Conservation (phyloP, 2,797 vertebrate species). For the Esox lucius region DNA sequence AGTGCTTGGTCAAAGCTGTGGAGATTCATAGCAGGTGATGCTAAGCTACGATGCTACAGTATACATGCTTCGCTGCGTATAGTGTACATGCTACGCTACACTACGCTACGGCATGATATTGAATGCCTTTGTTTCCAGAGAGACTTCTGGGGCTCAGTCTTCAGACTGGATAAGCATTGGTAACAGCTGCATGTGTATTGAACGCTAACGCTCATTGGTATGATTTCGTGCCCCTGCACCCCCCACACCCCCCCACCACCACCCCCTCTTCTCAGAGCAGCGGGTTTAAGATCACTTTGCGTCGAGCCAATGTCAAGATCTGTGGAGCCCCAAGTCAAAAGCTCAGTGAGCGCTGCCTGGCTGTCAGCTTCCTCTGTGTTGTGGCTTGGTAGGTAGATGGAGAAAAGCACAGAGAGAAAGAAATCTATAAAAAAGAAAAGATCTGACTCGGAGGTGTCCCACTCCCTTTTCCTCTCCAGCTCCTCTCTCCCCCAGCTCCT, state of each 20-base stretch:
- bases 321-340: conserved; percentile 63
- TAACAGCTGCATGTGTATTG: conserved; percentile 63
- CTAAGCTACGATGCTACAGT: neutral
- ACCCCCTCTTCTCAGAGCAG: conserved; percentile 27
- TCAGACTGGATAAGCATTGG: conserved; percentile 57
- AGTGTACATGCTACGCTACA: too few relatives aligned
- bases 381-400: neutral
- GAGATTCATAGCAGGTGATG: neutral
- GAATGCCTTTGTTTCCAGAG: neutral
- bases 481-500: too few relatives aligned
- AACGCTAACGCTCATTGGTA: conserved; percentile 69
- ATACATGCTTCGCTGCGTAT: too few relatives aligned
- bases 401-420: neutral
- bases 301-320: conserved; percentile 73
- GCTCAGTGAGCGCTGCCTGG: conserved; percentile 39
- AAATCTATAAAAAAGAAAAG: conserved; percentile 34
- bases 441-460: conserved; percentile 38
- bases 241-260: neutral
- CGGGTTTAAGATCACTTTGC: conserved; percentile 64
- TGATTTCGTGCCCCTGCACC: conserved; percentile 47
- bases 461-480: conserved; percentile 20
- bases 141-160: conserved; percentile 12
- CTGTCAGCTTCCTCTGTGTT: conserved; percentile 33
- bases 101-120: neutral
- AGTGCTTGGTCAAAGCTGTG: neutral